Base-by-base conservation (phyloP, 2,888 invertebrate genomes). In the Ophion slaviceki region DNA sequence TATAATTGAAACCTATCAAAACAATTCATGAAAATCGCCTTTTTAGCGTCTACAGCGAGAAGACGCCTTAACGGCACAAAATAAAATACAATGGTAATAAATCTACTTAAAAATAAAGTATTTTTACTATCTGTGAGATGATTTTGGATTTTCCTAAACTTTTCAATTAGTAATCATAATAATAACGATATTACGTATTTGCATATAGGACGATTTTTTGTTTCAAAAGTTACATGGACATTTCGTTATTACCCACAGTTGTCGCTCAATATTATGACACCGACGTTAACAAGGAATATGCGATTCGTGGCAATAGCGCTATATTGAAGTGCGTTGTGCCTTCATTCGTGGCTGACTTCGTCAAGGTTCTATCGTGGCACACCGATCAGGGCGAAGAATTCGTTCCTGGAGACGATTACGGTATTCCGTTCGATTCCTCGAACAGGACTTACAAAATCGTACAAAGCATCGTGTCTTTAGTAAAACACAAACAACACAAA, bases 301-400 rank as follows among this genome's bases (percentile, higher is more conserved):
- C 97, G 82, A 98, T 98, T 92, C 96, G 97, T 90, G 98, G 98
- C 90, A 98, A 98, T 94, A 96, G 98, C 91, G 98, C 97, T 86
- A 97, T 98, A 88, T 95, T 98, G 91, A 98, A 98, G 95, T 98
- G 98, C 95, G 97, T 97, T 91, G 97, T 98, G 92, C 98, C 98
- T 74, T 98, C 98, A 87, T 99, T 98, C 94, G 98, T 98, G 86
- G 97, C 97, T 86, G 98, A 98, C 95, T 98, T 98, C 94, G 97
- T 99, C 87, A 96, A 95, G 92, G 98, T 99, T 89, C 95, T 97
- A 78, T 97, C 97, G 72, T 98, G 98, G 98, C 97, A 97, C 90
- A 97, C 97, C 89, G 97, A 97, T 94, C 96, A 96, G 90, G 96
- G 96, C 85, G 96, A 97, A 93, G 96, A 96, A 91, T 97, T 96